Conservation (phyloP, 2,113 vertebrate species). For the Myrmecobius fasciatus region DNA sequence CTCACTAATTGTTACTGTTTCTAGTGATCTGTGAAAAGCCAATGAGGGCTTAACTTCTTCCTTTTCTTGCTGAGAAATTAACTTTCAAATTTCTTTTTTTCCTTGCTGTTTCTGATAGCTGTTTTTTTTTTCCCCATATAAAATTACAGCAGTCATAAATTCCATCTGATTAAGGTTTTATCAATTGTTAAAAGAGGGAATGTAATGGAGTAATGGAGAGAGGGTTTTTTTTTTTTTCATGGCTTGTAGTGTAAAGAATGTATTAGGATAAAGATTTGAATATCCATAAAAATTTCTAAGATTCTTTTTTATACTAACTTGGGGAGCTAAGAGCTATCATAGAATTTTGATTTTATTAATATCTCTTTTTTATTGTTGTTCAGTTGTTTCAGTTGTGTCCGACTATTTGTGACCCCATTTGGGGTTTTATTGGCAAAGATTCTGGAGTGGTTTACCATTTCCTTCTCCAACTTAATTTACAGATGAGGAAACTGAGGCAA, state of each 20-base stretch:
- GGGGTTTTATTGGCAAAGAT: not conserved
- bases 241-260: not conserved
- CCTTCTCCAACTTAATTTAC: not conserved
- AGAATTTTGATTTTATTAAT: not conserved
- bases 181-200: not conserved
- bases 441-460: not conserved
- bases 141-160: not conserved
- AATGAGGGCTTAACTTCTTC: not conserved
- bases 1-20: not conserved
- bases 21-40: not conserved
- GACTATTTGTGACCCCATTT: not conserved
- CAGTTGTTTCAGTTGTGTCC: not conserved
- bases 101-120: not conserved
- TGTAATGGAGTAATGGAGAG: not conserved
- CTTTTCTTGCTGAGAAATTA: not conserved
- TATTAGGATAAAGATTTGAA: not conserved
- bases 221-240: not conserved
- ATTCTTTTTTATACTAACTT: not conserved
- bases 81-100: not conserved
- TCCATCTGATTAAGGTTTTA: not conserved
- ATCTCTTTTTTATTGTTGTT: not conserved
- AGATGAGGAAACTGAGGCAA: not conserved
- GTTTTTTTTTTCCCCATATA: not conserved
- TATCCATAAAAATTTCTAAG: not conserved
- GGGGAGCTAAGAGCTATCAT: not conserved